phyloP scores from a whole-genome alignment of 2,888 invertebrate genomes.

The Catocala nupta region DNA sequence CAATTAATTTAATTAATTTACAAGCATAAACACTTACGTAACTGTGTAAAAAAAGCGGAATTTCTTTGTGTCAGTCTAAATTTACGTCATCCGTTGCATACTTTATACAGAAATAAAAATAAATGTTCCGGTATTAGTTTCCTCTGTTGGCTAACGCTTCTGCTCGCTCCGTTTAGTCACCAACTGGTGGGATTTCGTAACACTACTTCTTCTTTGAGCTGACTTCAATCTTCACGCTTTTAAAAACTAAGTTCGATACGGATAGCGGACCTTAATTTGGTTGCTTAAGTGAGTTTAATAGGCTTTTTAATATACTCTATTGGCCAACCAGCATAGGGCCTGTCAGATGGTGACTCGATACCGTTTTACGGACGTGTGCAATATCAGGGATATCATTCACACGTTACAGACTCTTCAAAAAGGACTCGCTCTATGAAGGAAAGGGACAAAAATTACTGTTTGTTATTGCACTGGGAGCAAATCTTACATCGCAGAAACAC shows the following conservation, averaged over 20 bases:
- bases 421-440: no score
- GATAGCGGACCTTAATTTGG: conserved; percentile 27
- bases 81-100: conserved; percentile 40
- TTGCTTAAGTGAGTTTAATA: conserved; percentile 30
- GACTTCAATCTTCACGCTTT: conserved; percentile 26
- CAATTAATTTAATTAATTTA: neutral
- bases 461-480: no score
- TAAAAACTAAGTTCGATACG: conserved; percentile 37
- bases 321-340: no score
- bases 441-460: no score
- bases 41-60: conserved; percentile 16
- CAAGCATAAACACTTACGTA: conserved; percentile 7
- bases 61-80: conserved; percentile 37
- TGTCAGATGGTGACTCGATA: no score
- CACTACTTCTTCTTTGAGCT: conserved; percentile 40
- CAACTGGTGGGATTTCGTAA: conserved; percentile 39
- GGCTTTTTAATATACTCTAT: neutral
- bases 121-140: conserved; percentile 43
- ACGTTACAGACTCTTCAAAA: no score
- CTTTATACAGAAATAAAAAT: conserved; percentile 28
- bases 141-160: conserved; percentile 37
- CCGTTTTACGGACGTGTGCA: no score
- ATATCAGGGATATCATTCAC: no score
- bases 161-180: conserved; percentile 41
- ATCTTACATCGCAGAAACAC: no score